Evolutionary conservation across 2,113 vertebrate species (phyloP).

Genomic region (Salminus brasiliensis): DNA sequence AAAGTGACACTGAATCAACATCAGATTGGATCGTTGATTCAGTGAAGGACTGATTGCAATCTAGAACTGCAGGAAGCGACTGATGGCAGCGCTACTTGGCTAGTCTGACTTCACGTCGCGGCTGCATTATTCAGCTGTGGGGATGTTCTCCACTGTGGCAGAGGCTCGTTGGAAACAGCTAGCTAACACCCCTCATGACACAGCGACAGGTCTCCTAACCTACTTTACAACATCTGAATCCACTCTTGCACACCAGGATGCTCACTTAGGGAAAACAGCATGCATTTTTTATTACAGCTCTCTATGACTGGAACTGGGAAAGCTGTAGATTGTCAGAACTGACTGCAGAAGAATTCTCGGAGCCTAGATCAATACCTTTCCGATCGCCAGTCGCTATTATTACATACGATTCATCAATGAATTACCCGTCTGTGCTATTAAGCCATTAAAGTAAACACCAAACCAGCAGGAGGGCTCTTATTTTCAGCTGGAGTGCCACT

Average conservation of each 20-base stretch:
- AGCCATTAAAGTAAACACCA: background rate
- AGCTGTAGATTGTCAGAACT: background rate
- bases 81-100: constrained; percentile 39
- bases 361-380: background rate
- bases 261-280: background rate
- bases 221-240: background rate
- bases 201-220: constrained; percentile 17
- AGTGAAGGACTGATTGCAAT: no score
- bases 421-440: background rate
- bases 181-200: constrained; percentile 6
- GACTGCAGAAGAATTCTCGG: background rate
- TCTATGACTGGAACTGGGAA: background rate
- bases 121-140: constrained; percentile 65
- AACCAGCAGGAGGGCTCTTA: background rate
- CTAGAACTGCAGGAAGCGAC: no score
- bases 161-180: constrained; percentile 42
- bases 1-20: no score
- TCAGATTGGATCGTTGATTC: no score
- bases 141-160: constrained; percentile 64
- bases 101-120: constrained; percentile 68
- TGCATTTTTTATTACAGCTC: constrained; percentile 2
- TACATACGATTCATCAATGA: no score
- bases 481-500: background rate
- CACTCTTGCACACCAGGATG: background rate
- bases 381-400: no score